Conservation (phyloP, 2,113 vertebrate genomes). For the Ceyx cyanopectus region DNA sequence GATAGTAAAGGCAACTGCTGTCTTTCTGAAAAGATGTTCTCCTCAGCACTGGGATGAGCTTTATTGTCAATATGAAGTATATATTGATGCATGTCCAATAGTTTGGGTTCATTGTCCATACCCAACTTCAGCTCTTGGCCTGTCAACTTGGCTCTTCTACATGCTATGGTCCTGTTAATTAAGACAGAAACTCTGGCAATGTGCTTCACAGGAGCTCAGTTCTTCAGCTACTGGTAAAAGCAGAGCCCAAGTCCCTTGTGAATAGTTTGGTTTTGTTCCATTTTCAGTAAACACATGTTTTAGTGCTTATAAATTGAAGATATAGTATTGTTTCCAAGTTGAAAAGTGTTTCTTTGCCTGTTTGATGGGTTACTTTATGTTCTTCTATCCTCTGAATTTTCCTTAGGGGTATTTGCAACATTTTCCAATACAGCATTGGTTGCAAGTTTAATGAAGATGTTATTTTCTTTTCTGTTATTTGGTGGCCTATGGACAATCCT, state of each 20-base stretch:
- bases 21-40: neutral
- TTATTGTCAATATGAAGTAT: neutral
- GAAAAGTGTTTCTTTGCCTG: neutral
- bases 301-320: neutral
- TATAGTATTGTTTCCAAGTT: neutral
- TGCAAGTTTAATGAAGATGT: slow-evolving; percentile 17
- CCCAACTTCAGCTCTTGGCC: neutral
- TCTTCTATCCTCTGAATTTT: neutral
- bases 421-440: neutral
- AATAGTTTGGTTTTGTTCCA: neutral
- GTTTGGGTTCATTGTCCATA: neutral
- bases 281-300: neutral
- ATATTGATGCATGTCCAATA: neutral
- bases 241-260: neutral
- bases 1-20: neutral
- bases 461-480: slow-evolving; percentile 16
- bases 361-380: neutral
- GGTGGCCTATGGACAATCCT: neutral
- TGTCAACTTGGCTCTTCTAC: neutral
- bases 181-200: neutral
- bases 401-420: neutral
- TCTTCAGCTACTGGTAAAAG: neutral
- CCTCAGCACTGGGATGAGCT: neutral
- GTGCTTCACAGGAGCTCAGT: neutral
- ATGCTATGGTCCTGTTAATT: neutral